A percentile compares a stretch with the other conserved stretches of the same genome.
phyloP scores from a whole-genome alignment of 1,140 invertebrate species.

The Plectrocnemia conspersa region DNA sequence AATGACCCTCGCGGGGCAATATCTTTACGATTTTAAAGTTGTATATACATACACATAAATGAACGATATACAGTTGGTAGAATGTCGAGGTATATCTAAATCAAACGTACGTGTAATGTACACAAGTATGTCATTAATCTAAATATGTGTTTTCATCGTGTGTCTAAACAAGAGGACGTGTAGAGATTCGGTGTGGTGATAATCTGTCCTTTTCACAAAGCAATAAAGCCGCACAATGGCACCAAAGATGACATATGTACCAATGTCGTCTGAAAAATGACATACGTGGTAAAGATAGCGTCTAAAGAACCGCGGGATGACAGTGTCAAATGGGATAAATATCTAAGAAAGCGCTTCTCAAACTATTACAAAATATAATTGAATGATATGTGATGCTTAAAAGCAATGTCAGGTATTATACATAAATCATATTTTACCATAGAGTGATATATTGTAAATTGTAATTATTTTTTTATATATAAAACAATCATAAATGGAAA shows the following conservation, averaged over 20 bases:
- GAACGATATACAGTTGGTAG: too few relatives aligned
- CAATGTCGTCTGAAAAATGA: slow-evolving; percentile 18
- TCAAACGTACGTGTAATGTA: neutral
- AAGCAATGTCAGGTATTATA: too few relatives aligned
- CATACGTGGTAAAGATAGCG: slow-evolving; percentile 11
- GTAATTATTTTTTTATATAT: too few relatives aligned
- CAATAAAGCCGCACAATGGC: slow-evolving; percentile 20
- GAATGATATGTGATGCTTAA: too few relatives aligned
- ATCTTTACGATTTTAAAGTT: slow-evolving; percentile 1
- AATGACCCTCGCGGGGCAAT: neutral
- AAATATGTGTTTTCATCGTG: slow-evolving; percentile 6
- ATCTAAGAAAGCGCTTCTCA: neutral
- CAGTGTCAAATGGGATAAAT: slow-evolving; percentile 13
- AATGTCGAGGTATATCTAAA: neutral
- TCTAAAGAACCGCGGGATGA: slow-evolving; percentile 5
- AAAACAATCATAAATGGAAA: too few relatives aligned
- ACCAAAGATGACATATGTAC: slow-evolving; percentile 11
- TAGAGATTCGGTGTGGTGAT: slow-evolving; percentile 14
- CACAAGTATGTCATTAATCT: slow-evolving; percentile 11
- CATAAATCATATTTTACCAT: too few relatives aligned
- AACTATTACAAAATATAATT: too few relatives aligned
- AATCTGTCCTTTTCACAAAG: slow-evolving; percentile 19
- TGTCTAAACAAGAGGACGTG: slow-evolving; percentile 21
- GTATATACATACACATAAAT: too few relatives aligned
- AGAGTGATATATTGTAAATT: too few relatives aligned